Evolutionary conservation across 2,797 vertebrate species (phyloP).

Genomic region (Chelon labrosus): DNA sequence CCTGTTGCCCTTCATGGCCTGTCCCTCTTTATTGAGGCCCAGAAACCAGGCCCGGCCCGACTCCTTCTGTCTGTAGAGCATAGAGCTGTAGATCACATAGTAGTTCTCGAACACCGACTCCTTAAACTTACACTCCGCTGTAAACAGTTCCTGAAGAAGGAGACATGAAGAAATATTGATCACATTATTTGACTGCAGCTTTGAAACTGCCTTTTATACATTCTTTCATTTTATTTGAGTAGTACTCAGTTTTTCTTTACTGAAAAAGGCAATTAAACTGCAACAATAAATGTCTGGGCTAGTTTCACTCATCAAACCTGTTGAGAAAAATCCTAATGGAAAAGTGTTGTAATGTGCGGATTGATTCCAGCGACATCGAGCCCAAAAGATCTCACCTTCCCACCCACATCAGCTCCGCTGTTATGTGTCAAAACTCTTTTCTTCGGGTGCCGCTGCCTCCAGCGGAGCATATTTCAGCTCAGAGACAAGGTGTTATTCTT

Average conservation of each 20-base stretch:
- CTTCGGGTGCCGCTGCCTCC: conserved; percentile 32
- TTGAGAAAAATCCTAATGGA: no score
- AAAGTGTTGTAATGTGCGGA: neutral
- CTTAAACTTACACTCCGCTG: conserved; percentile 97
- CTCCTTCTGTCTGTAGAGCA: conserved; percentile 98
- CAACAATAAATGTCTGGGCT: conserved; percentile 12
- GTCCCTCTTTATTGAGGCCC: conserved; percentile 96
- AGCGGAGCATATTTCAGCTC: conserved; percentile 51
- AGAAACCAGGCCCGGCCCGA: conserved; percentile 97
- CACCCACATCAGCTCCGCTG: conserved; percentile 44
- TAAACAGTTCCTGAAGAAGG: conserved; percentile 92
- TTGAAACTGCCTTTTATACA: neutral
- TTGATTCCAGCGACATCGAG: conserved; percentile 44
- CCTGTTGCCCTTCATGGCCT: conserved; percentile 96
- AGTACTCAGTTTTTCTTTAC: neutral
- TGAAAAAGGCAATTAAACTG: neutral
- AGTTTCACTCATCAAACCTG: no score
- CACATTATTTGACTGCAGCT: neutral
- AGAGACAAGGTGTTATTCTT: conserved; percentile 63
- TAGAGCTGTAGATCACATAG: conserved; percentile 98
- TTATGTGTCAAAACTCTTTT: conserved; percentile 54
- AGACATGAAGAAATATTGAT: conserved; percentile 12
- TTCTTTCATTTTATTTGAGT: neutral
- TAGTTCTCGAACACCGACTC: conserved; percentile 99
- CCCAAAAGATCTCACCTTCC: conserved; percentile 30